Conservation (phyloP, 53 echinoderm and acorn worm species). For the Temnopleurus reevesii region DNA sequence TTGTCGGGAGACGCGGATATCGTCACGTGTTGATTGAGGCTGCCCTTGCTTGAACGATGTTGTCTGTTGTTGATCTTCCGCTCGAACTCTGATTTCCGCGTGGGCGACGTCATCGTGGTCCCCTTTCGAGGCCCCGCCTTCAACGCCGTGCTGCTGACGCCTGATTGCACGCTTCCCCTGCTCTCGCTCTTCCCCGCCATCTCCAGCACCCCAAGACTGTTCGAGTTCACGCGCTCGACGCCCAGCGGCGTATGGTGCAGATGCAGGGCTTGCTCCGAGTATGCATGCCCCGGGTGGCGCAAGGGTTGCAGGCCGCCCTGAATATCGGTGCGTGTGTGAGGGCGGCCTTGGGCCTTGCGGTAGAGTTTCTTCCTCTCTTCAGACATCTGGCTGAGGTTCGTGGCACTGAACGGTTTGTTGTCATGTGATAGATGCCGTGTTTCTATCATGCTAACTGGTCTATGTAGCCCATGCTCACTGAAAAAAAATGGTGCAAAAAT, state of each 20-base stretch:
- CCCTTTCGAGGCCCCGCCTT: neutral
- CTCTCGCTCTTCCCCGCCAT: conserved; percentile 41
- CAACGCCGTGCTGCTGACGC: neutral
- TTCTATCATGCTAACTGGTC: conserved; percentile 54
- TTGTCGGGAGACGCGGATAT: neutral
- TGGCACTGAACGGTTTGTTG: neutral
- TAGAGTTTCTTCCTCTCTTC: conserved; percentile 7
- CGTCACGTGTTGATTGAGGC: neutral
- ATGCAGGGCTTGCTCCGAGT: conserved; percentile 49
- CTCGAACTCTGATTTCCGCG: conserved; percentile 46
- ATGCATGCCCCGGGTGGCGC: conserved; percentile 25
- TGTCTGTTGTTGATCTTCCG: conserved; percentile 47
- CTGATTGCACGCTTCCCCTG: conserved; percentile 25
- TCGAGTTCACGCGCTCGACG: conserved; percentile 27
- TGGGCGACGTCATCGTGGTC: neutral
- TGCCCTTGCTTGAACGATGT: conserved; percentile 41
- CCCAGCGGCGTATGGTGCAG: conserved; percentile 28
- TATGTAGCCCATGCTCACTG: conserved; percentile 28
- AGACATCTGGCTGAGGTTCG: conserved; percentile 41
- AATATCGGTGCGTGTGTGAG: conserved; percentile 34
- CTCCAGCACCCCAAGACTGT: conserved; percentile 46
- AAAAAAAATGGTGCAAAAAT: neutral
- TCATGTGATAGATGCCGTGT: conserved; percentile 14
- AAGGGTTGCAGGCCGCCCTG: conserved; percentile 1
- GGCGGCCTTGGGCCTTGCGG: conserved; percentile 43